phyloP scores from a whole-genome alignment of 2,888 invertebrate genomes.

The Lottia scabra region DNA sequence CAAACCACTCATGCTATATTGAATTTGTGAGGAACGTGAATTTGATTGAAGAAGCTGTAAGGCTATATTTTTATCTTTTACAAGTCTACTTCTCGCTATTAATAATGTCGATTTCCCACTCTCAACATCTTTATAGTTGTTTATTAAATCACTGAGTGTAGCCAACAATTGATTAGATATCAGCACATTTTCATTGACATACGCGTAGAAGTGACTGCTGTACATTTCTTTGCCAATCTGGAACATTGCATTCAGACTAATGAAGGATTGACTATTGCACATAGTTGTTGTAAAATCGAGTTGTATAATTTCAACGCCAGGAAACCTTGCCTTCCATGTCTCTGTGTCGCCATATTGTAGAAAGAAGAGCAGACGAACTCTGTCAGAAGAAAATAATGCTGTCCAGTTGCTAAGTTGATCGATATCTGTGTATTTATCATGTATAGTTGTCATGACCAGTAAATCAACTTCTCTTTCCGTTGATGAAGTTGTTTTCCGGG shows the following conservation, averaged over 20 bases:
- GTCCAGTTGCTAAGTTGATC: not conserved
- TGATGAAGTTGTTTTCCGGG: too few species aligned
- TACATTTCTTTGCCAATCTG: not conserved
- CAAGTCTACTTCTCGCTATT: not conserved
- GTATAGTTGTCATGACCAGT: not conserved
- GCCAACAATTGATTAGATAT: not conserved
- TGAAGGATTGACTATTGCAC: not conserved
- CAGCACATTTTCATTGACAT: not conserved
- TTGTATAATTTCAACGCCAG: not conserved
- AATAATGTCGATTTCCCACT: not conserved
- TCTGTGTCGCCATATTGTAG: not conserved
- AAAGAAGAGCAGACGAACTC: not conserved
- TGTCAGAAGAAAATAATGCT: not conserved
- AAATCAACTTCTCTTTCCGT: not conserved
- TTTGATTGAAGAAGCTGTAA: not conserved
- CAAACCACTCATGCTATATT: not conserved
- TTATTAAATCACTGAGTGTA: not conserved
- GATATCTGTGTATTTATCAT: not conserved
- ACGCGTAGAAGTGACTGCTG: not conserved
- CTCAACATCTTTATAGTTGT: not conserved
- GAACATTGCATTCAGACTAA: not conserved
- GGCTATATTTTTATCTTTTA: not conserved
- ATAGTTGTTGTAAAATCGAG: not conserved
- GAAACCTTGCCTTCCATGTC: not conserved
- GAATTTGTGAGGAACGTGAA: not conserved